These are phyloP conservation scores for Muntiacus muntjak DNA, from an alignment of 2,113 vertebrate genomes.

Conservation along the genomic window DNA sequence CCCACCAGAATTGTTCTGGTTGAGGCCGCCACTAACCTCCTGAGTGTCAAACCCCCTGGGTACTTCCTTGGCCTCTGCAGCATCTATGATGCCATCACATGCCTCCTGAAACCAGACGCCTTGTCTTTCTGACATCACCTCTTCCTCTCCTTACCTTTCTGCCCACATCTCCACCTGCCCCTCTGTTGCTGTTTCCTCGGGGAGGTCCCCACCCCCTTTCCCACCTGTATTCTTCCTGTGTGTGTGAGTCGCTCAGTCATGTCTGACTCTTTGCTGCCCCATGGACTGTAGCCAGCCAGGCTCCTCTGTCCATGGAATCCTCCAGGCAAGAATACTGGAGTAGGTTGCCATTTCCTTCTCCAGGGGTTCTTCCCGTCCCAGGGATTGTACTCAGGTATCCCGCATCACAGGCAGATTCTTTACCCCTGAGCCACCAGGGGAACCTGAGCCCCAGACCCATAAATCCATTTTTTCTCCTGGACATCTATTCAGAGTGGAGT, in stretches of 20 bases:
- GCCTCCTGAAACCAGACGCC: background rate
- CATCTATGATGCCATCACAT: accelerated
- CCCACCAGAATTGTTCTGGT: background rate
- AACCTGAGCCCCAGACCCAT: background rate
- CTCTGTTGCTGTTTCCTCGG: too few relatives aligned
- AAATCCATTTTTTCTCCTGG: background rate
- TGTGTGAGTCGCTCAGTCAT: background rate
- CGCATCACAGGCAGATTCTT: background rate
- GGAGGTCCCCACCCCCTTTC: too few relatives aligned
- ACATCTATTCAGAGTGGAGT: background rate
- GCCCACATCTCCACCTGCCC: background rate
- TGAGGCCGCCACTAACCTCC: background rate
- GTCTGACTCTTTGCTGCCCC: background rate
- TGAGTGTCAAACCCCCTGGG: background rate
- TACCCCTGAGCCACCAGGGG: background rate
- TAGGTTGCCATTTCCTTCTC: background rate
- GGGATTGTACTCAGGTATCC: background rate
- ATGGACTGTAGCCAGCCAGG: background rate
- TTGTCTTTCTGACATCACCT: background rate
- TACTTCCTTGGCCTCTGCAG: background rate
- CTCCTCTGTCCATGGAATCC: background rate
- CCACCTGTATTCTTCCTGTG: background rate
- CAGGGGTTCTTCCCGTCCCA: background rate
- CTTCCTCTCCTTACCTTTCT: background rate
- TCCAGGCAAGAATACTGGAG: background rate